Evolutionary conservation across 2,888 invertebrate genomes (phyloP).

Genomic region (Hyles lineata): DNA sequence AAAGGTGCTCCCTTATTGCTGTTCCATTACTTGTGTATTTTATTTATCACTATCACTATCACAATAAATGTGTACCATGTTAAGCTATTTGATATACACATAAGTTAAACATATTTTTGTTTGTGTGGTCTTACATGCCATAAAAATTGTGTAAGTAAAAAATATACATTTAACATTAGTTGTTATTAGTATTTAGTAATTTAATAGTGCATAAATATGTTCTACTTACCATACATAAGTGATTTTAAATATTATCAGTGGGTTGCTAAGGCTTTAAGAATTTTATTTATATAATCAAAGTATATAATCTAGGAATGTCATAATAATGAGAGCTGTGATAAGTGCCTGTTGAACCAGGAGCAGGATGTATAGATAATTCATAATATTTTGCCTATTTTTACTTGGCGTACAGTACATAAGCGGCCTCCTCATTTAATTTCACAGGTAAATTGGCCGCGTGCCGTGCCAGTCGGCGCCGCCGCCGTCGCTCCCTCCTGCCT

Average conservation of each 20-base stretch:
- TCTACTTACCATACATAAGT: neutral
- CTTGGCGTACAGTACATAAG: neutral
- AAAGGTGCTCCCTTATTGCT: constrained; percentile 36
- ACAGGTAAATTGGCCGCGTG: constrained; percentile 58
- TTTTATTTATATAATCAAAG: neutral
- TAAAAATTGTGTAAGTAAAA: too few species aligned
- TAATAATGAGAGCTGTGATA: neutral
- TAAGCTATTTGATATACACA: neutral
- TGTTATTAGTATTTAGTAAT: too few species aligned
- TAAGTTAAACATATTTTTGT: neutral
- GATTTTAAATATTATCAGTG: neutral
- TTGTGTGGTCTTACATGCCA: neutral
- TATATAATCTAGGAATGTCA: neutral
- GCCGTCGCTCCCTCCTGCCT: constrained; percentile 58
- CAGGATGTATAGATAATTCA: neutral
- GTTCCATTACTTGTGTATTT: constrained; percentile 1
- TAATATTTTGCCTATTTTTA: neutral
- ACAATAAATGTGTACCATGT: neutral
- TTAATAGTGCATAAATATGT: too few species aligned
- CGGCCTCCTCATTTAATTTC: constrained; percentile 37
- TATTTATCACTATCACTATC: constrained; percentile 13
- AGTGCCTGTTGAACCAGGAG: neutral
- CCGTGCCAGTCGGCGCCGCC: constrained; percentile 73
- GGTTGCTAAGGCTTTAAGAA: too few species aligned
- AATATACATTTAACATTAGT: too few species aligned